Evolutionary conservation across 2,113 vertebrate species (phyloP), one percentile per base, ranked within the genome.

Genomic region (Nibea albiflora): DNA sequence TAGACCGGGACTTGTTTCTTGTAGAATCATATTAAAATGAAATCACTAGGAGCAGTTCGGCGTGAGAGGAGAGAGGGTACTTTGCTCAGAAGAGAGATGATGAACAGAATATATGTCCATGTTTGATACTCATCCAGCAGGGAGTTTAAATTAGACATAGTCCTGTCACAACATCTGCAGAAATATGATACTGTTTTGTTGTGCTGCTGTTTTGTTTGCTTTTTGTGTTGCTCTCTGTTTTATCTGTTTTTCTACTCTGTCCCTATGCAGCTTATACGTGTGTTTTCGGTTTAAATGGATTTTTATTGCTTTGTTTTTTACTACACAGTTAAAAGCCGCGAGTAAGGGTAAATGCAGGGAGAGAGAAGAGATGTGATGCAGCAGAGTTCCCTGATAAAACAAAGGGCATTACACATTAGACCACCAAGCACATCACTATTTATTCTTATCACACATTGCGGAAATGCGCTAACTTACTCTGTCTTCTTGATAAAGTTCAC

Each of bases 1-100:
- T 57, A 73, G 71, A 76, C 49, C 64, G 67, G 53, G 74, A 58
- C 52, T 72, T 78, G 58, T 82, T 80, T 80, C 57, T 79, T 58
- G 80, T 68, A 47, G 50, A 87, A 68, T 81, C 49, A 17, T 78
- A 85, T 76, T 86, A 83, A 81, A 83, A 76, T 73, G 5, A 81
- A 81, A 84, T 85, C 79, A 88, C 77, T 20, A n/a, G 15, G 60
- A 54, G 60, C 44, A 64, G 67, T 75, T 73, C 80, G 64, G 46
- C 76, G 77, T 74, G 42, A 70, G 84, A 67, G 50, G 50, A 76
- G 70, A 52, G n/a, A 58, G 71, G 0, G 3, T 73, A 53, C 81
- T 79, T 76, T 83, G 57, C 52, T 70, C 66, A 73, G 61, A 82
- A 39, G 64, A 80, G 64, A 82, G 39, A 58, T 62, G 42, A 82